These are phyloP conservation scores for Delia radicum DNA, from an alignment of 1,140 invertebrate genomes.

Conservation along the genomic window DNA sequence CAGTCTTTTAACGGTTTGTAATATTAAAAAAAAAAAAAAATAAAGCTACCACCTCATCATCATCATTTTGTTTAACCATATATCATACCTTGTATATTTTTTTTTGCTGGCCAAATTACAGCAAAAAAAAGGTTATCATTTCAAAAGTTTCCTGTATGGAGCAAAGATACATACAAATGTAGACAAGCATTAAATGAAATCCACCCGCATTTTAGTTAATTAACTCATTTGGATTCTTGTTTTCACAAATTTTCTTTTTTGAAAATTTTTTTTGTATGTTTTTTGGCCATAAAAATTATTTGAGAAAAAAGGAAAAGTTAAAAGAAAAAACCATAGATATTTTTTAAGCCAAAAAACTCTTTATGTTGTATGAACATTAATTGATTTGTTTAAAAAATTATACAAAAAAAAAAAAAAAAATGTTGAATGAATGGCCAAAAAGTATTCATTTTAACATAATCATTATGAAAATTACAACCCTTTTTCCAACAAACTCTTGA, in stretches of 20 bases:
- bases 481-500: background rate
- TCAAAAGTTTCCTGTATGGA: background rate
- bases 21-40: background rate
- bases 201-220: constrained; percentile 57
- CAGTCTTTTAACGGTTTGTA: background rate
- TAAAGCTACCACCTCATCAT: background rate
- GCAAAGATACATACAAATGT: background rate
- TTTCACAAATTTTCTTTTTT: background rate
- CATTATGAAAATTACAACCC: constrained; percentile 24
- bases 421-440: background rate
- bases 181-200: constrained; percentile 32
- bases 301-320: no score
- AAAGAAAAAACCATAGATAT: background rate
- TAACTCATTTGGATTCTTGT: constrained; percentile 49
- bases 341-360: background rate
- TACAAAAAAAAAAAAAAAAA: background rate
- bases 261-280: background rate
- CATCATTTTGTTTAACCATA: background rate
- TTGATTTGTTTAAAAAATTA: constrained; percentile 44
- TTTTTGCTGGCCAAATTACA: background rate
- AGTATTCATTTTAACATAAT: background rate
- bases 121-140: background rate
- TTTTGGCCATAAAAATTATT: constrained; percentile 8
- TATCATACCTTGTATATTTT: background rate
- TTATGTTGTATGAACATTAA: constrained; percentile 35